Evolutionary conservation across 2,888 invertebrate genomes (phyloP), one percentile per base, ranked within the genome.

Genomic region (Agonopterix arenella): DNA sequence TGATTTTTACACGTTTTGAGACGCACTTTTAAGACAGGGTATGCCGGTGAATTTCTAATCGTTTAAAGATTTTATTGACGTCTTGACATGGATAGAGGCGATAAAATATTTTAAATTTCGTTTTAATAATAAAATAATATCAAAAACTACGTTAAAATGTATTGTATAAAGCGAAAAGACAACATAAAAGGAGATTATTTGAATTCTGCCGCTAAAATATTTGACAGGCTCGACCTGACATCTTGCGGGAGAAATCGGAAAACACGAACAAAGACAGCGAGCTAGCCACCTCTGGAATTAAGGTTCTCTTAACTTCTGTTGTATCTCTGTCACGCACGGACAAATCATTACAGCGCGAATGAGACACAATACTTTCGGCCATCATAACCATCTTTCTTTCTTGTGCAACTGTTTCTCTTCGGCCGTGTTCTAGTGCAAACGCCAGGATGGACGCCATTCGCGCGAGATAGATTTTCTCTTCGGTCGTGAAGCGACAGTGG

Each of bases 371-470:
- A 80, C 77, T 79, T 83, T 82, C 83, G 76, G 82, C 86, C 86
- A 84, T 84, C 80, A 84, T 81, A 80, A 81, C 85, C 88, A 89
- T 89, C 86, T 83, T 84, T 83, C 81, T 83, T 84, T 84, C 84
- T 89, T 84, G 88, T 89, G 88, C 88, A 89, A 88, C 89, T 89
- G 85, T 89, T 86, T 86, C 86, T 86, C 80, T 70, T 84, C 83
- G 85, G 80, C 78, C 84, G 84, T 85, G 82, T 84, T 80, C 85
- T 83, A 82, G 83, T 88, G 82, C 79, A 79, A 88, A 81, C 81
- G 84, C 83, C 5, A 88, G 86, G 82, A 89, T 89, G 89, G 89
- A 88, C 89, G 88, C 89, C 86, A 88, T 89, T 88, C 86, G 80
- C 70, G 82, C 80, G 74, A 88, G 76, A 80, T 86, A 88, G 40